Evolutionary conservation across 2,113 vertebrate genomes (phyloP), one percentile per base, ranked within the genome.

Genomic region (Oostethus manadensis): DNA sequence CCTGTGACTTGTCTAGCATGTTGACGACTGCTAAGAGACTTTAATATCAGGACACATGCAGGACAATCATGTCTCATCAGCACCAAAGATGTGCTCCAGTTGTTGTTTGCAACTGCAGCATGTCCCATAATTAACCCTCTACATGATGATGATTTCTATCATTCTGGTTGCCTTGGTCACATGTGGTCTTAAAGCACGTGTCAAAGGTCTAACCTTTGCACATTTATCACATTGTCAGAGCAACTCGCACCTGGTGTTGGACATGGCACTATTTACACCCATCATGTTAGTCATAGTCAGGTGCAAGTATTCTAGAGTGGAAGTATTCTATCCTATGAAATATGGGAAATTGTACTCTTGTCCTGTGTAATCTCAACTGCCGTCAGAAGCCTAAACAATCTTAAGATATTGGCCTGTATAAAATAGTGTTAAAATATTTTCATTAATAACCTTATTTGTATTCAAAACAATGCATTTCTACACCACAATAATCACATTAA

Each of bases 11-110:
- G 86, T 88, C 90, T 92, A 92, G 29, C 92, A 90, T 90, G 82
- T 91, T 93, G 90, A 92, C 93, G 94, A 91, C 91, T 91, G 92
- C 90, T 91, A 92, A 91, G 89, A 89, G 82, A 90, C 93, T 91
- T 93, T 94, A 96, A 95, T 93, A 90, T 92, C 89, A 90, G 93
- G 92, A 96, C 93, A 93, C 68, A 49, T 87, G 75, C 86, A 81
- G 90, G 90, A 94, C 94, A 95, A 94, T 93, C 88, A 91, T 91
- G 89, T 92, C 93, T 91, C 29, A 14, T 6, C 18, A 92, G 92
- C 90, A 90, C 86, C 14, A 13, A 89, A 82, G 88, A 84, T 84
- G 82, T 86, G 84, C 90, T 91, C 93, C 91, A 91, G 91, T 93
- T 88, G 93, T 87, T 87, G 85, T 89, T 83, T 81, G 86, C 88